phyloP scores from a whole-genome alignment of 2,797 vertebrate genomes.

The Galagoides demidoff region DNA sequence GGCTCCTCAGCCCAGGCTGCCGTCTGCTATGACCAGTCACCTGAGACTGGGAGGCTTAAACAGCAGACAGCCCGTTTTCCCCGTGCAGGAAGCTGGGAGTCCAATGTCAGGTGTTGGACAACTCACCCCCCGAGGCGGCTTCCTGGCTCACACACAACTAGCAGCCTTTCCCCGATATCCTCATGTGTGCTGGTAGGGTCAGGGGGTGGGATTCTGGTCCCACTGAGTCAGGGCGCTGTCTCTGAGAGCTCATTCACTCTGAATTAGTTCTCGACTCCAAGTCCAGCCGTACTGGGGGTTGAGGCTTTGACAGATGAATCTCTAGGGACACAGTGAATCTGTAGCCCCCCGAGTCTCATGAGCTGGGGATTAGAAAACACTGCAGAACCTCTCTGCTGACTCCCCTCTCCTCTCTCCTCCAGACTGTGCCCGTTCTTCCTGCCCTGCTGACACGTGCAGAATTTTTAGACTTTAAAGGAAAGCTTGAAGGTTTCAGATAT shows the following conservation, averaged over 20 bases:
- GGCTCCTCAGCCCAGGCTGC: fast-evolving
- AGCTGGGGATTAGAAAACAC: fast-evolving
- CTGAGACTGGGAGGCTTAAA: fast-evolving
- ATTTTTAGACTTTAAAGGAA: neutral
- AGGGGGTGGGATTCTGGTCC: neutral
- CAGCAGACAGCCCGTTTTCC: fast-evolving
- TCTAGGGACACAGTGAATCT: fast-evolving
- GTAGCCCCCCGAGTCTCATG: fast-evolving
- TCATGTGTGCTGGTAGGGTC: fast-evolving
- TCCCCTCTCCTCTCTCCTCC: fast-evolving
- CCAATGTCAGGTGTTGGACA: fast-evolving
- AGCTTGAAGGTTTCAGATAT: neutral
- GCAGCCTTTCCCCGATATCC: neutral
- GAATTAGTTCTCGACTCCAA: neutral
- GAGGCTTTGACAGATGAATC: fast-evolving
- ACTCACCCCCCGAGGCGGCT: neutral
- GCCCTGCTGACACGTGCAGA: neutral
- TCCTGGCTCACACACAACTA: neutral
- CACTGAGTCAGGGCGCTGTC: no score
- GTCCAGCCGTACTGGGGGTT: fast-evolving
- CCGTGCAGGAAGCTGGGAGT: neutral
- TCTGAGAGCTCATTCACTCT: neutral
- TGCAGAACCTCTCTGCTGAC: neutral
- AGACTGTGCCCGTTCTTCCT: fast-evolving
- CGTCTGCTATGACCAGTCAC: fast-evolving